phyloP scores from a whole-genome alignment of 2,797 vertebrate genomes.

The Synanceia verrucosa region DNA sequence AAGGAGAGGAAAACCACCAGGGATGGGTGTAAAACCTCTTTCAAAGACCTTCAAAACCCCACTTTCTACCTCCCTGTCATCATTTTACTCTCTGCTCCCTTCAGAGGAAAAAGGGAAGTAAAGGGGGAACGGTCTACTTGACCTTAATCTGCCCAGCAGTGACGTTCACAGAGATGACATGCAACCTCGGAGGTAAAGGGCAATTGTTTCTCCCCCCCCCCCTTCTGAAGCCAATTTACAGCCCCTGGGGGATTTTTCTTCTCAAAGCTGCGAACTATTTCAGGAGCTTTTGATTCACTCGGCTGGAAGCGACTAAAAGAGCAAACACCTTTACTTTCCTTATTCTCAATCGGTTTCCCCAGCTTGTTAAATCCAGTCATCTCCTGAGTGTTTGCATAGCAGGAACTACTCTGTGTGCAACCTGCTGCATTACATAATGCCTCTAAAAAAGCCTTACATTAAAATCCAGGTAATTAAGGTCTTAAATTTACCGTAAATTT shows the following conservation, averaged over 20 bases:
- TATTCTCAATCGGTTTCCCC: conserved; percentile 26
- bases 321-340: conserved; percentile 39
- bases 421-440: conserved; percentile 24
- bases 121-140: conserved; percentile 76
- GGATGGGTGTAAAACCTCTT: conserved; percentile 80
- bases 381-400: conserved; percentile 28
- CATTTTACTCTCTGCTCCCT: conserved; percentile 70
- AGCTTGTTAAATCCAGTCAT: conserved; percentile 37
- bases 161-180: conserved; percentile 83
- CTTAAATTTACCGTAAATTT: too few relatives aligned
- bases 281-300: conserved; percentile 66
- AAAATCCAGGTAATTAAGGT: too few relatives aligned
- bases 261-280: conserved; percentile 71
- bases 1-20: conserved; percentile 71
- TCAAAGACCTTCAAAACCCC: conserved; percentile 81
- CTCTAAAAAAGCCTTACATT: too few relatives aligned
- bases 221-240: conserved; percentile 81
- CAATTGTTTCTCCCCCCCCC: conserved; percentile 78
- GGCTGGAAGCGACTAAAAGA: conserved; percentile 54
- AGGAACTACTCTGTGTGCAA: conserved; percentile 23
- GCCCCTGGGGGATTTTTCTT: conserved; percentile 65
- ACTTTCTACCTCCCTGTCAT: conserved; percentile 70
- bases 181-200: conserved; percentile 85
- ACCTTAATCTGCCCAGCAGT: conserved; percentile 86
- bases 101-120: conserved; percentile 52